Evolutionary conservation across 2,113 vertebrate species (phyloP).

Genomic region (Larimichthys polyactis): DNA sequence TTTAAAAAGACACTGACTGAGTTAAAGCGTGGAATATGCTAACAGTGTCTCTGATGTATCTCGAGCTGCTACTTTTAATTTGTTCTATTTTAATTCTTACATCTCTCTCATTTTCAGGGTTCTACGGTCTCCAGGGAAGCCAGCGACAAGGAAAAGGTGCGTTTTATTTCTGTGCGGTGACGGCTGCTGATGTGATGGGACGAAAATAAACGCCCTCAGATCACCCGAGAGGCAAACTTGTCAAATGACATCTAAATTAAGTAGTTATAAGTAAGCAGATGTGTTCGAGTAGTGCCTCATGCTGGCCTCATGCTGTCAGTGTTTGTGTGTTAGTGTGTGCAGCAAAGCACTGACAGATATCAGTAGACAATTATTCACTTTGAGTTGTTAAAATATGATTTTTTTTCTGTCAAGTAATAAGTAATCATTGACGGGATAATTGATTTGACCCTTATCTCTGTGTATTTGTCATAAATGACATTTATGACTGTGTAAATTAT

Average conservation of each 20-base stretch:
- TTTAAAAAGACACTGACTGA: constrained; percentile 12
- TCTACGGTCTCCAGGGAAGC: constrained; percentile 96
- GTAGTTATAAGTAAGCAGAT: constrained; percentile 36
- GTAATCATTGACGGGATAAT: background rate
- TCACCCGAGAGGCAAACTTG: constrained; percentile 38
- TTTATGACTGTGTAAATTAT: background rate
- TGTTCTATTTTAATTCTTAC: constrained; percentile 46
- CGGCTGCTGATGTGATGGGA: constrained; percentile 39
- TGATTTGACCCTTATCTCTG: background rate
- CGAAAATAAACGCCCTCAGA: constrained; percentile 58
- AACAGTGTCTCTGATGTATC: constrained; percentile 28
- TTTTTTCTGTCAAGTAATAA: background rate
- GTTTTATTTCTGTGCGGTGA: constrained; percentile 44
- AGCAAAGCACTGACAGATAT: background rate
- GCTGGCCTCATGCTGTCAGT: background rate
- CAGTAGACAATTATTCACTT: background rate
- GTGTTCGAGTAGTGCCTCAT: background rate
- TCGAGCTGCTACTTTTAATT: constrained; percentile 14
- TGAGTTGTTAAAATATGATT: background rate
- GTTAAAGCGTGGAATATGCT: constrained; percentile 5
- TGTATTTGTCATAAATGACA: background rate
- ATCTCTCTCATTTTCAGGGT: constrained; percentile 81
- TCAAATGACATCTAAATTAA: constrained; percentile 55
- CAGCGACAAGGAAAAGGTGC: constrained; percentile 96
- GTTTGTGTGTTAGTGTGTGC: background rate